These are phyloP conservation scores for Nautilus pompilius DNA, from an alignment of 1,140 invertebrate genomes.

Conservation along the genomic window DNA sequence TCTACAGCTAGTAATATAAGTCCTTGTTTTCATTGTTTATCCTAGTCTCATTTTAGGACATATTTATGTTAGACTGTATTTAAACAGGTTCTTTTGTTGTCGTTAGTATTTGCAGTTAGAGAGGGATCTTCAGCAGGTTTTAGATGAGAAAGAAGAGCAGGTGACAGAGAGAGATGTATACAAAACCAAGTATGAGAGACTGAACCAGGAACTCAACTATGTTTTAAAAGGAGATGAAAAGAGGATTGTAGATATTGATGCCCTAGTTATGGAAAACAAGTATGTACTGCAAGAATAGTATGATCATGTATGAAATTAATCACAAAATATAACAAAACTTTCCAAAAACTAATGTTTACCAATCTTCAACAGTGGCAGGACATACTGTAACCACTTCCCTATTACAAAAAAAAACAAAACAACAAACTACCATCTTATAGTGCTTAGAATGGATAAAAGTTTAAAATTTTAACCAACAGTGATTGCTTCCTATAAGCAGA, in stretches of 20 bases:
- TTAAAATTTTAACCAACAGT: too few relatives aligned
- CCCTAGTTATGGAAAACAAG: slow-evolving; percentile 76
- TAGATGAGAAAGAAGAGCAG: slow-evolving; percentile 85
- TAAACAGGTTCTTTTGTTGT: slow-evolving; percentile 16
- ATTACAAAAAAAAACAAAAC: too few relatives aligned
- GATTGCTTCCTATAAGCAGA: too few relatives aligned
- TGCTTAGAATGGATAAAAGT: too few relatives aligned
- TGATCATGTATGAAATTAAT: too few relatives aligned
- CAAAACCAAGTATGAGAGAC: slow-evolving; percentile 76
- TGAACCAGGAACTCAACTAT: slow-evolving; percentile 78
- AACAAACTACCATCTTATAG: too few relatives aligned
- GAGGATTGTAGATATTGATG: slow-evolving; percentile 74
- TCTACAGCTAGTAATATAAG: too few relatives aligned
- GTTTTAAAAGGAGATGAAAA: slow-evolving; percentile 64
- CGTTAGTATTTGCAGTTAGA: slow-evolving; percentile 65
- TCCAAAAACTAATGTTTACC: too few relatives aligned
- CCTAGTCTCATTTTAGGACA: not conserved
- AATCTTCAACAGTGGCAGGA: too few relatives aligned
- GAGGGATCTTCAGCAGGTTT: slow-evolving; percentile 69
- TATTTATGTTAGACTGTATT: not conserved
- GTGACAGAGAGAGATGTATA: slow-evolving; percentile 79
- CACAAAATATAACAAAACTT: too few relatives aligned
- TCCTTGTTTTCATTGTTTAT: not conserved
- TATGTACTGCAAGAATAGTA: too few relatives aligned
- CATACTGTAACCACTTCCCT: too few relatives aligned